Percentiles rank a stretch among this genome's conserved stretches.
Conservation (phyloP, 1,140 invertebrate species). For the Sipha flava region DNA sequence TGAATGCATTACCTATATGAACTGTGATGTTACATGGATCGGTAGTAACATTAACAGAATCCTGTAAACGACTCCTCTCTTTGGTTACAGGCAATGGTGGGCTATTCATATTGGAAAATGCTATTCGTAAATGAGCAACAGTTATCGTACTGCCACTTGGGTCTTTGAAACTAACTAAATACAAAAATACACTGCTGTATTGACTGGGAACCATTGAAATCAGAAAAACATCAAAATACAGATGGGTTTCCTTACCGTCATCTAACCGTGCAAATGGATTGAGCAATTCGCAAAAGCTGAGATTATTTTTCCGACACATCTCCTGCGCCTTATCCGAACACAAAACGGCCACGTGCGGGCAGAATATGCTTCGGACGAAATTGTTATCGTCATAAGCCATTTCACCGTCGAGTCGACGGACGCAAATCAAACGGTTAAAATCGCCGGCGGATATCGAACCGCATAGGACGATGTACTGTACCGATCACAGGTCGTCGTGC, state of each 20-base stretch:
- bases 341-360: constrained; percentile 76
- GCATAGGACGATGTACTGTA: too few relatives aligned
- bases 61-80: neutral
- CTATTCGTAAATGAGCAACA: neutral
- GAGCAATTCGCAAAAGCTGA: constrained; percentile 79
- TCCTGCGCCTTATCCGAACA: constrained; percentile 71
- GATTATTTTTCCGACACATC: constrained; percentile 80
- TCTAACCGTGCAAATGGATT: constrained; percentile 66
- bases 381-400: constrained; percentile 41
- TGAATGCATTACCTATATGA: neutral
- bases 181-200: neutral
- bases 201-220: neutral
- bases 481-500: too few relatives aligned
- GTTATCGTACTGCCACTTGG: neutral
- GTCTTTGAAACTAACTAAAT: constrained; percentile 14
- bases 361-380: constrained; percentile 81
- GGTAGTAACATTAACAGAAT: neutral
- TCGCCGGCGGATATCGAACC: too few relatives aligned
- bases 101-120: neutral
- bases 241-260: neutral
- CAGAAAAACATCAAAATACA: neutral
- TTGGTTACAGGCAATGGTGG: neutral
- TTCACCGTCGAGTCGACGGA: neutral
- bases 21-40: neutral
- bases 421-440: too few relatives aligned